Conservation (phyloP, 2,888 invertebrate genomes). For the Drymonia ruficornis region DNA sequence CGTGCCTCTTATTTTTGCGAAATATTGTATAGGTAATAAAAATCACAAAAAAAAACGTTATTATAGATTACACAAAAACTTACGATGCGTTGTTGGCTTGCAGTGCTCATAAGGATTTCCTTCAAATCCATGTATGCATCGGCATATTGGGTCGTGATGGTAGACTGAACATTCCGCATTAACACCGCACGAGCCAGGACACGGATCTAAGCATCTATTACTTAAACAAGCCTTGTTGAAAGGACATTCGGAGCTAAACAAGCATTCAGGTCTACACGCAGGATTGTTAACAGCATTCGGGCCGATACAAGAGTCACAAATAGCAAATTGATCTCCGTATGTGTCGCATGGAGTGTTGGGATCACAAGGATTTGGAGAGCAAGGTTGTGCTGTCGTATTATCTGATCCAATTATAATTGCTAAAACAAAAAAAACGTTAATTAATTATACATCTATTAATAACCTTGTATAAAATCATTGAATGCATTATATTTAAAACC, state of each 20-base stretch:
- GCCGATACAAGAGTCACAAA: slow-evolving; percentile 91
- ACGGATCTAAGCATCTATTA: slow-evolving; percentile 90
- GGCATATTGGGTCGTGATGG: slow-evolving; percentile 89
- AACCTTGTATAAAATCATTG: neutral
- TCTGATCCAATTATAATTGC: slow-evolving; percentile 81
- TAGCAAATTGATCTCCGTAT: slow-evolving; percentile 90
- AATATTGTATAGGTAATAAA: neutral
- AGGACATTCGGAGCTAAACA: slow-evolving; percentile 91
- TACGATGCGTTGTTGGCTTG: slow-evolving; percentile 82
- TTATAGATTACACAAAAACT: slow-evolving; percentile 47
- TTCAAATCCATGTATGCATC: slow-evolving; percentile 87
- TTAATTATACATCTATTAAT: neutral
- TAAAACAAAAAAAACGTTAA: slow-evolving; percentile 46
- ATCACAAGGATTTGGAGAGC: slow-evolving; percentile 91
- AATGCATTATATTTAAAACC: neutral
- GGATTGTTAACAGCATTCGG: slow-evolving; percentile 88
- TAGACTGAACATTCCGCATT: slow-evolving; percentile 89
- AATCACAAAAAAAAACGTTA: slow-evolving; percentile 9
- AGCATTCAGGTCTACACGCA: slow-evolving; percentile 92
- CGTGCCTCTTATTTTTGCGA: no score
- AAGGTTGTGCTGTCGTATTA: slow-evolving; percentile 88
- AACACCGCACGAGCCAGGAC: slow-evolving; percentile 91
- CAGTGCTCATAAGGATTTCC: slow-evolving; percentile 93
- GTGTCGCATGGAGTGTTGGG: slow-evolving; percentile 87
- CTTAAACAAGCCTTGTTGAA: slow-evolving; percentile 91